Evolutionary conservation across 1,140 invertebrate species (phyloP), one percentile per base, ranked within the genome.

Genomic region (Brachionus manjavacas): DNA sequence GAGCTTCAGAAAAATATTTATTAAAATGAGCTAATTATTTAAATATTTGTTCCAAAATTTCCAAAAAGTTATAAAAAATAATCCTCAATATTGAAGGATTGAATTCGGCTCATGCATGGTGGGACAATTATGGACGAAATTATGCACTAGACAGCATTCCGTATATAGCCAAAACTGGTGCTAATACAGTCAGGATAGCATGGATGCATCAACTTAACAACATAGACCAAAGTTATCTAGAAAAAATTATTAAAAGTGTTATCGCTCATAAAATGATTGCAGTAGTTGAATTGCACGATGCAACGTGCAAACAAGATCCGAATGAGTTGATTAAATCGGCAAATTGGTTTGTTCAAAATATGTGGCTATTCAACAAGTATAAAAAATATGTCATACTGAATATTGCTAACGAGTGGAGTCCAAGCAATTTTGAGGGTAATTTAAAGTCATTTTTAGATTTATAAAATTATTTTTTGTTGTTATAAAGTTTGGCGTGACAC

Each of bases 31-130:
- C 6, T 7, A 35, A 35, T 35, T 35, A 6, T 35, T 35, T 35
- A 7, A 35, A 35, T 35, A 35, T 35, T 35, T 35, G 31, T 35
- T 35, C 1, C 31, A 35, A 35, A 31, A 31, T 31, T 31, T 31
- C 3, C 28, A 31, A 31, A 31, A 31, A 31, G 6, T 68, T 68
- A 12, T 25, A 68, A 25, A 68, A 60, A 60, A 8, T n/a, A 64
- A 64, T 25, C 31, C 35, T 68, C 4, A n/a, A n/a, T n/a, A 7
- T 35, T 7, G 31, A 35, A 72, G 68, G 72, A 35, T 20, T 76
- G 3, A 76, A 76, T n/a, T 76, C 72, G 72, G 72, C 72, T 52
- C 72, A 76, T 49, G 72, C 72, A 20, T 76, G 72, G 72, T 76
- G 72, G 72, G 72, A 76, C 25, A 76, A 76, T 49, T 76, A 76